These are phyloP conservation scores for Entomobrya multifasciata DNA, from an alignment of 2,888 invertebrate species.

Conservation along the genomic window DNA sequence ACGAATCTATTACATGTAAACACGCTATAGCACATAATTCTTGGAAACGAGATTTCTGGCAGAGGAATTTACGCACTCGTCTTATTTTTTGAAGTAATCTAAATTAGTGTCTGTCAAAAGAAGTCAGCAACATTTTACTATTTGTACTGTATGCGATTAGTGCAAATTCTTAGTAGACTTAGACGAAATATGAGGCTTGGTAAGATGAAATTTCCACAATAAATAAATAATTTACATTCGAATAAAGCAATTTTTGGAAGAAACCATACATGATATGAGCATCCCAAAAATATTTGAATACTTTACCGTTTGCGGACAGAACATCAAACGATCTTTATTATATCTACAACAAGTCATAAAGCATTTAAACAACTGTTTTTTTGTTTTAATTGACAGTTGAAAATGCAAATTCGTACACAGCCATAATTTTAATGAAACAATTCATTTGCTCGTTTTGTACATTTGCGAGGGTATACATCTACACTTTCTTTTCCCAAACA, in stretches of 20 bases:
- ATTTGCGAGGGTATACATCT: not conserved
- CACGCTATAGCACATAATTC: not conserved
- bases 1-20: not conserved
- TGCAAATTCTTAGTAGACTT: too few species aligned
- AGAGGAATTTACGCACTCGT: constrained; percentile 5
- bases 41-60: not conserved
- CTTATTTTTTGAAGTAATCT: not conserved
- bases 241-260: too few species aligned
- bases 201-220: too few species aligned
- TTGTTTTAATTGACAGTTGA: not conserved
- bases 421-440: constrained; percentile 21
- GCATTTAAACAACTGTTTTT: not conserved
- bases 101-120: not conserved
- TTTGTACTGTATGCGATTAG: too few species aligned
- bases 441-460: constrained; percentile 5
- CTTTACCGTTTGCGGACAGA: too few species aligned
- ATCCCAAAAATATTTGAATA: too few species aligned
- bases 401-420: not conserved
- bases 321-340: too few species aligned
- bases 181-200: too few species aligned
- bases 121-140: too few species aligned
- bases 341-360: not conserved
- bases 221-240: too few species aligned
- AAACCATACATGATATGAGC: too few species aligned
- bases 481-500: constrained; percentile 47